A percentile compares a stretch with the other conserved stretches of the same genome.
Evolutionary conservation across 1,140 invertebrate species (phyloP).

Genomic region (Drosophila ironensis): DNA sequence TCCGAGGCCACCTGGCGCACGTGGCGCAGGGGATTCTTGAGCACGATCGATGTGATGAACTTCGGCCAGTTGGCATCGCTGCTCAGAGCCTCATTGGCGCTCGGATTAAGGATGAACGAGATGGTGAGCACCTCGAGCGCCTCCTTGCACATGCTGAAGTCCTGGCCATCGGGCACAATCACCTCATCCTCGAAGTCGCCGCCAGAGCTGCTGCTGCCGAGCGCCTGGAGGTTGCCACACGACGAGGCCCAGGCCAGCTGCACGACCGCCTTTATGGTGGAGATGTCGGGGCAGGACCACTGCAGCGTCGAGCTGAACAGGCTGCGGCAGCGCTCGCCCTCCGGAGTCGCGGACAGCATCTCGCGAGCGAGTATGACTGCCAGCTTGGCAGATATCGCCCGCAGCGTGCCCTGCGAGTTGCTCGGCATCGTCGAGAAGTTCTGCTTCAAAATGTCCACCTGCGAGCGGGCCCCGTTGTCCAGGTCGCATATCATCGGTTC

Average conservation of each 20-base stretch:
- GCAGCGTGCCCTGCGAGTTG: slow-evolving; percentile 86
- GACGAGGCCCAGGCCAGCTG: slow-evolving; percentile 91
- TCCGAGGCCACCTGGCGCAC: slow-evolving; percentile 90
- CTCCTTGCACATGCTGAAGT: slow-evolving; percentile 92
- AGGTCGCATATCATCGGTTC: slow-evolving; percentile 71
- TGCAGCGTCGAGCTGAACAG: slow-evolving; percentile 84
- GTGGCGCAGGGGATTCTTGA: slow-evolving; percentile 88
- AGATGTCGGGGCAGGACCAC: slow-evolving; percentile 86
- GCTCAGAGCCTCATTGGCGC: slow-evolving; percentile 88
- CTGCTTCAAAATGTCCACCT: slow-evolving; percentile 81
- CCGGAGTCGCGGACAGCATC: slow-evolving; percentile 82
- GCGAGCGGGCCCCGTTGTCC: slow-evolving; percentile 70
- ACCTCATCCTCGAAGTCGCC: slow-evolving; percentile 82
- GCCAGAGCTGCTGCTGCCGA: slow-evolving; percentile 74
- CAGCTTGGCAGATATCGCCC: slow-evolving; percentile 88
- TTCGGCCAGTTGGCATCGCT: slow-evolving; percentile 91
- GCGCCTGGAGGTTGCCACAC: slow-evolving; percentile 86
- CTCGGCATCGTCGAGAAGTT: slow-evolving; percentile 80
- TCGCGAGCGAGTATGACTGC: slow-evolving; percentile 87
- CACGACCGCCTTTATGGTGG: slow-evolving; percentile 87
- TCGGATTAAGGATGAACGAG: slow-evolving; percentile 92
- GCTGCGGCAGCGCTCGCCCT: slow-evolving; percentile 83
- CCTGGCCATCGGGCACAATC: slow-evolving; percentile 86
- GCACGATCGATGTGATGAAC: slow-evolving; percentile 94
- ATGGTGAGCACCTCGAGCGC: slow-evolving; percentile 96